phyloP scores from a whole-genome alignment of 1,140 invertebrate species.

The Pachyrhynchus sulphureomaculatus region DNA sequence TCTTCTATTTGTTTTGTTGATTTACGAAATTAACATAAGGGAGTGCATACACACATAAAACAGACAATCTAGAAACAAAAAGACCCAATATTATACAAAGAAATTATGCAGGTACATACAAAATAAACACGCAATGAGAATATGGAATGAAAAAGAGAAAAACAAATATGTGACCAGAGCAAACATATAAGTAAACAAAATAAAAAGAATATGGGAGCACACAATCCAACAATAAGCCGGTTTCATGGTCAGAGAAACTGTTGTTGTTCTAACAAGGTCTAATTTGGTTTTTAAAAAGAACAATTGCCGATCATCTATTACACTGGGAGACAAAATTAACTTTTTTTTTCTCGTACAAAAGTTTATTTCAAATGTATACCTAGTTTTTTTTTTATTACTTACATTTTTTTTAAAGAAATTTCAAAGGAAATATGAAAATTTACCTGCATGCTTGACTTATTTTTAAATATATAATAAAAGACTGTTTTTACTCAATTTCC shows the following conservation, averaged over 20 bases:
- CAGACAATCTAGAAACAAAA: conserved; percentile 10
- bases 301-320: no score
- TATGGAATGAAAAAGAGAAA: conserved; percentile 13
- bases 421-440: no score
- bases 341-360: no score
- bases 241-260: conserved; percentile 8
- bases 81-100: conserved; percentile 10
- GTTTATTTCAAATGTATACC: no score
- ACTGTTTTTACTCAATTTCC: no score
- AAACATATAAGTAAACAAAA: conserved; percentile 20
- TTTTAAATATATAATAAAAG: no score
- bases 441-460: no score
- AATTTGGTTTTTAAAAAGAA: conserved; percentile 16
- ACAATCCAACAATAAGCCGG: conserved; percentile 15
- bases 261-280: conserved; percentile 4
- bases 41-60: neutral
- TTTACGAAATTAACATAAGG: conserved; percentile 10
- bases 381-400: no score
- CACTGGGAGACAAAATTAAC: no score
- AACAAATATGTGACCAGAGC: conserved; percentile 4
- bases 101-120: conserved; percentile 19
- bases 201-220: conserved; percentile 17
- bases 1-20: neutral
- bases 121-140: conserved; percentile 8
- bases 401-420: no score